Percentiles rank a stretch among this genome's conserved stretches.
phyloP scores from a whole-genome alignment of 1,140 invertebrate species.

The Drosophila paulistorum region DNA sequence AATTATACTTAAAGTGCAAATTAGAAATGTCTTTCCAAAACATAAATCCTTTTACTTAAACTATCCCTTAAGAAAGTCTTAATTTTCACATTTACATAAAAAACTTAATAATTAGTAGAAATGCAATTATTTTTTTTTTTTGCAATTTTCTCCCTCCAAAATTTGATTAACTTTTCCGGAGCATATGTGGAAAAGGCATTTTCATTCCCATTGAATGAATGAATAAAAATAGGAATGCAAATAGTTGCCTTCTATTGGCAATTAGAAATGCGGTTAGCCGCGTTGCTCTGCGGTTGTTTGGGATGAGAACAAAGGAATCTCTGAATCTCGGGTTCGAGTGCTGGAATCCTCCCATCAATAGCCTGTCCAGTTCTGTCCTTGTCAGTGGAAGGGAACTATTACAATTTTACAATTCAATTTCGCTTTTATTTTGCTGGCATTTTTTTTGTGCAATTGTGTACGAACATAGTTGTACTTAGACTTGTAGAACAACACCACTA shows the following conservation, averaged over 20 bases:
- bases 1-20: too few relatives aligned
- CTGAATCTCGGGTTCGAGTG: background rate
- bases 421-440: conserved; percentile 71
- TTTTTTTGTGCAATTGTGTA: conserved; percentile 28
- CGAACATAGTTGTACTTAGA: conserved; percentile 28
- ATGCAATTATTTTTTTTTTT: too few relatives aligned
- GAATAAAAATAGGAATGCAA: background rate
- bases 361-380: background rate
- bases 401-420: conserved; percentile 80
- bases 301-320: background rate
- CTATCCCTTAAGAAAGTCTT: too few relatives aligned
- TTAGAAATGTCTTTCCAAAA: too few relatives aligned
- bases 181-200: background rate
- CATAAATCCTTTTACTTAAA: too few relatives aligned
- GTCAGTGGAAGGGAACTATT: conserved; percentile 55
- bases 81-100: too few relatives aligned
- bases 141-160: background rate
- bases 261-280: conserved; percentile 47
- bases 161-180: background rate
- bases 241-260: conserved; percentile 28
- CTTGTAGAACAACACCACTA: conserved; percentile 20
- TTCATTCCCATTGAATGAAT: background rate
- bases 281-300: background rate
- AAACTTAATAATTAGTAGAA: too few relatives aligned
- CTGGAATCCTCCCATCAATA: background rate